phyloP scores from a whole-genome alignment of 2,888 invertebrate genomes.

The Drosophila macrospina region DNA sequence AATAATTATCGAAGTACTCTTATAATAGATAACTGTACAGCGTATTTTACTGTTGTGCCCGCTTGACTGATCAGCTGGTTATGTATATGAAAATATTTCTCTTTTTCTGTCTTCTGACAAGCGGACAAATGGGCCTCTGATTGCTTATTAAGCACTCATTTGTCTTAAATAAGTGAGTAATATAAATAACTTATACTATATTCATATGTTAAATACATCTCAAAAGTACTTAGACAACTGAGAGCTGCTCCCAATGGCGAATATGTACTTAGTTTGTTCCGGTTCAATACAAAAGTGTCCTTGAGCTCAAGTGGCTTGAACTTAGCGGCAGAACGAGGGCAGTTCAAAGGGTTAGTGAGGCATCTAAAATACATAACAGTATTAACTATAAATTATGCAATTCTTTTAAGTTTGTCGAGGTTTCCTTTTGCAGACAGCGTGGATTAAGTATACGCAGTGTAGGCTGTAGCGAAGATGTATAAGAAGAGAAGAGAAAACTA shows the following conservation, averaged over 20 bases:
- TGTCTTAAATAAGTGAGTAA: conserved; percentile 17
- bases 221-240: conserved; percentile 16
- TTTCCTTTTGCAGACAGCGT: no score
- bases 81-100: not conserved
- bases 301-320: conserved; percentile 9
- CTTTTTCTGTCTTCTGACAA: conserved; percentile 28
- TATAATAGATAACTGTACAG: no score
- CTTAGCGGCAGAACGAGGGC: conserved; percentile 9
- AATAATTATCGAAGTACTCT: no score
- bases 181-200: conserved; percentile 19
- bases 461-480: no score
- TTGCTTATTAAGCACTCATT: conserved; percentile 47
- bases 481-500: no score
- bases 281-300: conserved; percentile 12
- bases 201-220: conserved; percentile 4
- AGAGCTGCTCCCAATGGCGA: conserved; percentile 8
- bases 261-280: conserved; percentile 6
- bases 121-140: conserved; percentile 44
- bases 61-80: no score
- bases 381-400: not conserved
- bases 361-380: not conserved
- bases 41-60: no score
- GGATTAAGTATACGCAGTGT: conserved; percentile 12
- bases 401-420: not conserved
- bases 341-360: not conserved